Evolutionary conservation across 2,888 invertebrate genomes (phyloP).

Genomic region (Diploptera punctata): DNA sequence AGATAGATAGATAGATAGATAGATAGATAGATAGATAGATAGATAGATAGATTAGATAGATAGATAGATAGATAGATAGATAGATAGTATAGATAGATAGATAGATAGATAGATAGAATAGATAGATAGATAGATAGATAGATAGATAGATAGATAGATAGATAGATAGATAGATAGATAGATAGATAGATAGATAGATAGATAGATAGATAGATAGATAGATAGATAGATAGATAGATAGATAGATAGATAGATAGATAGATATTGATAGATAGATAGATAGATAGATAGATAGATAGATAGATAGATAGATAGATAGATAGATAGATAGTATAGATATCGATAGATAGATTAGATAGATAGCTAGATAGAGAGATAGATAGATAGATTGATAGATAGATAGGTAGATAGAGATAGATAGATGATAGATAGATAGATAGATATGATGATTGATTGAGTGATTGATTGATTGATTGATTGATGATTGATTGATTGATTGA

Average conservation of each 20-base stretch:
- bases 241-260: neutral
- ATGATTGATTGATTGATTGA: no score
- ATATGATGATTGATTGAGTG: no score
- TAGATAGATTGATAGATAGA: no score
- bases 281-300: conserved; percentile 16
- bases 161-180: neutral
- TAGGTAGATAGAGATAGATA: no score
- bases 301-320: conserved; percentile 30
- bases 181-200: neutral
- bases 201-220: neutral
- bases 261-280: neutral
- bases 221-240: neutral
- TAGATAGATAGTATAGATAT: conserved; percentile 5
- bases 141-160: neutral
- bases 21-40: neutral
- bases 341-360: no score
- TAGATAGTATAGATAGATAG: neutral
- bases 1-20: conserved; percentile 17
- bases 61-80: neutral
- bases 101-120: no score
- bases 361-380: no score
- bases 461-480: no score
- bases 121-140: neutral
- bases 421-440: neutral
- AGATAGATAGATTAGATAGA: neutral